Base-by-base conservation (phyloP, 92 coral and sea anemone species). In the Diadumene lineata region DNA sequence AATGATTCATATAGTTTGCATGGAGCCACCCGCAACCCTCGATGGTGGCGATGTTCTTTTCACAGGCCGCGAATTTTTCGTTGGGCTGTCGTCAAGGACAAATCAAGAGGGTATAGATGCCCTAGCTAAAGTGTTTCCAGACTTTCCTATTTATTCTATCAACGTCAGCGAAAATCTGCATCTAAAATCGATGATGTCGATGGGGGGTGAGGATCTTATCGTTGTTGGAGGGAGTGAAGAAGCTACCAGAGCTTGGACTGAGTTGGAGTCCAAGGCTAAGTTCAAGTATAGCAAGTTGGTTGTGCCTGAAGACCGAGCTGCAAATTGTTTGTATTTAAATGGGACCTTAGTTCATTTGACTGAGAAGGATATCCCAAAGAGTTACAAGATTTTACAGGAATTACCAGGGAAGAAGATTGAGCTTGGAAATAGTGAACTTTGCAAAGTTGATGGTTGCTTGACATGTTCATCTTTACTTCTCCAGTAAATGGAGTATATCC, bases 31-130 rank as follows among this genome's bases (percentile, higher is more conserved):
- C 24, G 96, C 98, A 29, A 31, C 28, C 51, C 66, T 94, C 25
- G 98, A 94, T 51, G 98, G 98, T 0, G 98, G 98, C 0, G 98
- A 94, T 80, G 98, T 94, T 0, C 83, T 94, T 51, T 94, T 94
- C 71, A 94, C 98, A 0, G 98, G 98, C 2, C 81, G 76, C 34
- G 98, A 94, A 65, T 92, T 94, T 56, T 81, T 94, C 43, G 97
- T 94, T 50, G 98, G 98, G 22, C 44, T 91, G 15, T 81, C 93
- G 17, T 65, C 64, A 13, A 81, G 98, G 34, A 80, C 93, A 7
- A 91, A 88, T 72, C 66, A 68, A 32, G 96, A 89, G 21, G 93
- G 98, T 29, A 46, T 88, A 1, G 85, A 73, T 2, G 33, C 56
- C 22, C 16, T 94, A 46, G 87, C 79, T n/a, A 58, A 92, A 68